Evolutionary conservation across 2,113 vertebrate species (phyloP).

Genomic region (Notiomystis cincta): DNA sequence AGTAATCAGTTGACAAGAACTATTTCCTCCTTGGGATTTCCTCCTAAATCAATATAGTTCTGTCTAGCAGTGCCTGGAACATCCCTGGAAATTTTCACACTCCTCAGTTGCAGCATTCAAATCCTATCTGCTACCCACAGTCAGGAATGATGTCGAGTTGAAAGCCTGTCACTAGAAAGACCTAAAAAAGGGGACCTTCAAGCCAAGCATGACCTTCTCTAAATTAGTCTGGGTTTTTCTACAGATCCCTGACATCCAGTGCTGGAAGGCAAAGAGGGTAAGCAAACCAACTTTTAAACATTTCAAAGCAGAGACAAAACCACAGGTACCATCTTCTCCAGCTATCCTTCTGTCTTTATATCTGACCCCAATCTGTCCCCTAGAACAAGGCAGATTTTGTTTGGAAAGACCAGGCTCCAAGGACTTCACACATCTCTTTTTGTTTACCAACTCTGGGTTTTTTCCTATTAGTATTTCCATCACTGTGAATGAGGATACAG

Average conservation of each 20-base stretch:
- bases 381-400: not conserved
- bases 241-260: not conserved
- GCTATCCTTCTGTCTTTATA: not conserved
- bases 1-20: constrained; percentile 49
- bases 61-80: not conserved
- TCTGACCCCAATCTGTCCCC: not conserved
- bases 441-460: not conserved
- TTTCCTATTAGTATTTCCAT: not conserved
- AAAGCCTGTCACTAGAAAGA: not conserved
- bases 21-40: constrained; percentile 53
- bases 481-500: not conserved
- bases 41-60: constrained; percentile 39
- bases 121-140: not conserved
- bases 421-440: not conserved
- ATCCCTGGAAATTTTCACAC: constrained; percentile 19
- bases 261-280: not conserved
- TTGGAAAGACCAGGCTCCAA: not conserved
- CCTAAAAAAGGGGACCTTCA: not conserved
- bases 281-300: not conserved
- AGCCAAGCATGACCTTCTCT: not conserved
- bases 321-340: not conserved
- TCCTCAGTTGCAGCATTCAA: not conserved
- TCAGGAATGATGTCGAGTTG: not conserved
- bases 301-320: not conserved
- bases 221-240: not conserved